These are phyloP conservation scores for Alces alces DNA, from an alignment of 2,113 vertebrate species.

Conservation along the genomic window DNA sequence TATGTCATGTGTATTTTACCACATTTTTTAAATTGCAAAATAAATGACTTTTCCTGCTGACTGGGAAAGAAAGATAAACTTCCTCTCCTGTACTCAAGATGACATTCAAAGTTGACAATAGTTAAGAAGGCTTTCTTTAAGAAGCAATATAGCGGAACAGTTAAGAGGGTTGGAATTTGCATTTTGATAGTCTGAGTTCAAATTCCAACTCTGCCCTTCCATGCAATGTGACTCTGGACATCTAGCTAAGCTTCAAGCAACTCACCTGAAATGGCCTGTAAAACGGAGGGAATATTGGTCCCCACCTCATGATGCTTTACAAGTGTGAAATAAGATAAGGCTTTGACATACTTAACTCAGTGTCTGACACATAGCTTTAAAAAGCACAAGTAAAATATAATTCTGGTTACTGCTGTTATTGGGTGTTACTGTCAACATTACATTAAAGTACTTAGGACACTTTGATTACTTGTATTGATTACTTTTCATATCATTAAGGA, in stretches of 20 bases:
- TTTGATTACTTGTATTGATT: conserved; percentile 23
- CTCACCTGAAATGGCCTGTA: neutral
- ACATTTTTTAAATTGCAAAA: neutral
- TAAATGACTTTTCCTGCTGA: neutral
- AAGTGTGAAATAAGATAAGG: neutral
- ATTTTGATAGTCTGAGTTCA: neutral
- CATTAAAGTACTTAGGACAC: neutral
- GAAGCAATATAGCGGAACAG: neutral
- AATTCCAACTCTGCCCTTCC: neutral
- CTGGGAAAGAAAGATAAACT: neutral
- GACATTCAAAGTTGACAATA: neutral
- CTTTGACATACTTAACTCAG: neutral
- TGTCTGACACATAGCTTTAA: neutral
- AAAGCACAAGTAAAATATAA: neutral
- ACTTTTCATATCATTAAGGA: neutral
- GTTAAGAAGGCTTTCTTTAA: neutral
- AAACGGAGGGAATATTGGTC: neutral
- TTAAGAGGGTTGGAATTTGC: neutral
- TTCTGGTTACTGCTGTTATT: neutral
- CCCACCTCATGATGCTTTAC: neutral
- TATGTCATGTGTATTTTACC: neutral
- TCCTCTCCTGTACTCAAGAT: neutral
- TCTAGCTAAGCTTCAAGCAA: neutral
- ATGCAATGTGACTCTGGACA: neutral
- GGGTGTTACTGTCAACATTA: neutral